Conservation (phyloP, 2,888 invertebrate species). For the Scaptomyza flava region DNA sequence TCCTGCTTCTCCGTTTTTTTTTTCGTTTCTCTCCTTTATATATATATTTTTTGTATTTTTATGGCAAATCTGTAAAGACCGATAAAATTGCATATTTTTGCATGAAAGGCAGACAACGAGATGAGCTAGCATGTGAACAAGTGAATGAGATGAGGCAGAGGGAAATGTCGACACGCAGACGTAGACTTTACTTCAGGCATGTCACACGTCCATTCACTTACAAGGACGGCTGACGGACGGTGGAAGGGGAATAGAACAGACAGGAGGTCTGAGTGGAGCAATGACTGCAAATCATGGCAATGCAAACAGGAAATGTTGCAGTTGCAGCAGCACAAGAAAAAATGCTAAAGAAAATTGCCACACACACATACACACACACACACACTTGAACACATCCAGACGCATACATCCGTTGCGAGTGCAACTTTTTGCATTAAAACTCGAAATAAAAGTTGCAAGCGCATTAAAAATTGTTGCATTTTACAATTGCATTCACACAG, state of each 20-base stretch:
- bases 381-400: not conserved
- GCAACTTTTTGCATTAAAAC: constrained; percentile 72
- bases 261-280: constrained; percentile 26
- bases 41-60: constrained; percentile 18
- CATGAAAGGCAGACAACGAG: constrained; percentile 46
- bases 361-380: constrained; percentile 3
- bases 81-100: constrained; percentile 81
- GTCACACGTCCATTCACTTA: constrained; percentile 53
- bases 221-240: not conserved
- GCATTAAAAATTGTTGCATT: constrained; percentile 80
- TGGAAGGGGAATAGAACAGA: not conserved
- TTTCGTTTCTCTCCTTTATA: not conserved
- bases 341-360: constrained; percentile 36
- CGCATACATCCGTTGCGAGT: constrained; percentile 3
- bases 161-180: constrained; percentile 26
- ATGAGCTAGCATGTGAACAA: constrained; percentile 22
- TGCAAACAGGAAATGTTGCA: constrained; percentile 78
- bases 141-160: not conserved
- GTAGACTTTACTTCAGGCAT: constrained; percentile 47
- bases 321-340: constrained; percentile 32
- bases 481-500: constrained; percentile 55
- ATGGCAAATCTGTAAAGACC: constrained; percentile 77
- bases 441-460: constrained; percentile 74
- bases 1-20: not conserved
- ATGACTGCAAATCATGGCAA: constrained; percentile 74